Evolutionary conservation across 2,888 invertebrate genomes (phyloP), one percentile per base, ranked within the genome.

Genomic region (Folsomia candida): DNA sequence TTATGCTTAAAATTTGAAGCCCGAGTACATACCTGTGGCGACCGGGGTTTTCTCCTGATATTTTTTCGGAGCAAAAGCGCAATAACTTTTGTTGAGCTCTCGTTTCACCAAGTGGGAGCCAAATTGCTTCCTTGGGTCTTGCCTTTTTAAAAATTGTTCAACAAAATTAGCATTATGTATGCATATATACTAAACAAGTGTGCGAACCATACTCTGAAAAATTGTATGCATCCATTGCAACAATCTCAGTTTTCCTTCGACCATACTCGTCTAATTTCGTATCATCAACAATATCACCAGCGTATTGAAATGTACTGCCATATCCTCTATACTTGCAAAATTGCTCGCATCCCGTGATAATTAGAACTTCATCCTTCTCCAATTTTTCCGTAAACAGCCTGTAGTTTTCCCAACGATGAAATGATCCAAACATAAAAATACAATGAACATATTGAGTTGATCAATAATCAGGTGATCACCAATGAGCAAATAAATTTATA

Each of bases 311-410:
- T 11, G 9, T 47, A 47, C 18, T 18, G 9, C 47, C 47, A 47
- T 86, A 86, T 1, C 86, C 86, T 59, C 62, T 70, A 67, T 81
- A 81, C 14, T 80, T 72, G 76, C 82, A 84, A 78, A 82, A 87
- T 54, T 83, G 81, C 78, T 86, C 84, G 79, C 82, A 83, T 70
- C 85, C 85, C 82, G 71, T 82, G 80, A 98, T 89, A 63, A 94
- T 83, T 0, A 97, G 83, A 0, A 92, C 91, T 84, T 98, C 97
- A 14, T 89, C 89, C 14, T 89, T 87, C 28, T 87, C 87, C 71
- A 97, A 84, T 65, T 85, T 86, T 83, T 94, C 94, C 0, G 93
- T 91, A 80, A 98, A 91, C 2, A 98, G 86, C 85, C n/a, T n/a
- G n/a, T n/a, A n/a, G n/a, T n/a, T n/a, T n/a, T n/a, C n/a, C n/a